Percentiles rank a stretch among this genome's conserved stretches.
Conservation (phyloP, 2,113 vertebrate genomes). For the Pangasianodon gigas region DNA sequence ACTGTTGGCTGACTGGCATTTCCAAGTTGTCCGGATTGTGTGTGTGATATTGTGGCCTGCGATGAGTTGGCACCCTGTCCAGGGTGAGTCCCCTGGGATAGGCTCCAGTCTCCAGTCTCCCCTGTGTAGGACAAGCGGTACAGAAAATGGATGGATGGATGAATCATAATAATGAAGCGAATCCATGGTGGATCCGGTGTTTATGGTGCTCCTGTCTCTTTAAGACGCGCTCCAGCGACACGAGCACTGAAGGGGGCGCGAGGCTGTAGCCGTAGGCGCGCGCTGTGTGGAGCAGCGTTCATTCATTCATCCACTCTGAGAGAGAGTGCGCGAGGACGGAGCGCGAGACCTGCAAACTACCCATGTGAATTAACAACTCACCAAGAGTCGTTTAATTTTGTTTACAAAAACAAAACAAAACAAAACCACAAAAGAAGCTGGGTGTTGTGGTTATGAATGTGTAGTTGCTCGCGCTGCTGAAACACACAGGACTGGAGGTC, state of each 20-base stretch:
- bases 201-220: slow-evolving; percentile 3
- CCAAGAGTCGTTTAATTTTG: background rate
- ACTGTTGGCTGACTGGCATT: too few species aligned
- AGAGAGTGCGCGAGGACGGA: slow-evolving; percentile 25
- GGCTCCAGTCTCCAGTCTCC: too few species aligned
- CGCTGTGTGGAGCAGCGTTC: slow-evolving; percentile 43
- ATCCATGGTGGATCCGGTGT: background rate
- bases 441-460: background rate
- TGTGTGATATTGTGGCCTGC: too few species aligned
- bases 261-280: background rate
- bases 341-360: slow-evolving; percentile 8
- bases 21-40: too few species aligned
- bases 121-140: too few species aligned
- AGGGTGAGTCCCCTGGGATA: too few species aligned
- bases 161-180: background rate
- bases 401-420: background rate
- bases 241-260: slow-evolving; percentile 36
- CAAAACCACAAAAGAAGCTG: background rate
- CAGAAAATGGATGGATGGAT: too few species aligned
- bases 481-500: background rate
- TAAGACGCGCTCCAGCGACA: slow-evolving; percentile 14
- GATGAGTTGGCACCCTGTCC: too few species aligned
- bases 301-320: slow-evolving; percentile 40
- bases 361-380: slow-evolving; percentile 26
- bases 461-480: background rate